phyloP scores from a whole-genome alignment of 2,113 vertebrate genomes.

The Takifugu flavidus region DNA sequence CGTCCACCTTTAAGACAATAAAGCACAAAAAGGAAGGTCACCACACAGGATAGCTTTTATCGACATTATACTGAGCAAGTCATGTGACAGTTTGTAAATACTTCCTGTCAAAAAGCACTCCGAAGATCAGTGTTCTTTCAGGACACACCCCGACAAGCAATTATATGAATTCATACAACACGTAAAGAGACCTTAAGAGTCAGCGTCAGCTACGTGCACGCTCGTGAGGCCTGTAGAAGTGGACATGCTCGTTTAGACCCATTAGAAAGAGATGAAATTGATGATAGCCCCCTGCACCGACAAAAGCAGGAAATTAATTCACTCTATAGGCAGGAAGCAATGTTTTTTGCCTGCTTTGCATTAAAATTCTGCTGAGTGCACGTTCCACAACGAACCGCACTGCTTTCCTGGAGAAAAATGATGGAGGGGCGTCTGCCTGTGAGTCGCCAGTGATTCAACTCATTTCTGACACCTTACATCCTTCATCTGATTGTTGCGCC shows the following conservation, averaged over 20 bases:
- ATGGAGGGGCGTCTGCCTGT: conserved; percentile 18
- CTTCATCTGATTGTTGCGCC: conserved; percentile 32
- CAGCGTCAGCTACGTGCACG: conserved; percentile 30
- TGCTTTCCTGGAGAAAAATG: conserved; percentile 39
- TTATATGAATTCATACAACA: conserved; percentile 29
- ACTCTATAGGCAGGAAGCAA: conserved; percentile 49
- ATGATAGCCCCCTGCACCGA: conserved; percentile 45
- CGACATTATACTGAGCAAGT: conserved; percentile 33
- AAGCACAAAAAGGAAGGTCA: conserved; percentile 33
- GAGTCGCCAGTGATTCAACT: conserved; percentile 7
- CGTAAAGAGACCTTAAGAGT: conserved; percentile 28
- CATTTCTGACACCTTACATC: conserved; percentile 7
- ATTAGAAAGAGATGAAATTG: conserved; percentile 61
- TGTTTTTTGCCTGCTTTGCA: conserved; percentile 56
- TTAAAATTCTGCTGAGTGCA: conserved; percentile 59
- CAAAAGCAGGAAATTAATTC: conserved; percentile 65
- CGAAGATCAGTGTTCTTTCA: conserved; percentile 22
- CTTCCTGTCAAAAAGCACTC: conserved; percentile 56
- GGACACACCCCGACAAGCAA: conserved; percentile 19
- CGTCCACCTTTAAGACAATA: conserved; percentile 7
- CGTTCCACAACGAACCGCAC: conserved; percentile 40
- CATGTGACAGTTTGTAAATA: conserved; percentile 29
- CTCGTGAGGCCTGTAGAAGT: conserved; percentile 22
- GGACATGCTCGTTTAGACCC: conserved; percentile 37
- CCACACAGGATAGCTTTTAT: conserved; percentile 32